A percentile compares a stretch with the other conserved stretches of the same genome.
Evolutionary conservation across 2,888 invertebrate genomes (phyloP).

Genomic region (Tyria jacobaeae): DNA sequence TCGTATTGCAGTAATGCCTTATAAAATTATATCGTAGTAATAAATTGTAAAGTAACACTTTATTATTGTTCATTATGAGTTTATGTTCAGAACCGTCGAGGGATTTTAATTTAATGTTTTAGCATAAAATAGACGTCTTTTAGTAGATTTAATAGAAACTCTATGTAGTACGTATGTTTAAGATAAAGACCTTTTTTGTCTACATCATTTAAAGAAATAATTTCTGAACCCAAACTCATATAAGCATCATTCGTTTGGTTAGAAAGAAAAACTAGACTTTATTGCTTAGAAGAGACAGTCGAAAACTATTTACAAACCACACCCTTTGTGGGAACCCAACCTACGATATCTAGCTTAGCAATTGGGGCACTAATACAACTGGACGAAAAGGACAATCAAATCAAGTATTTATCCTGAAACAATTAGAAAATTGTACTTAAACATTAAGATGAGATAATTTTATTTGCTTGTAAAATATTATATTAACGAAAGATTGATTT

Average conservation of each 20-base stretch:
- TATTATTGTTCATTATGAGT: slow-evolving; percentile 27
- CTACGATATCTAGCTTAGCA: no score
- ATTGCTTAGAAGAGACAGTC: no score
- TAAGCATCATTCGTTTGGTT: neutral
- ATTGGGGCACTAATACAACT: no score
- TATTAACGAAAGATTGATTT: no score
- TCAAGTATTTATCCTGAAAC: no score
- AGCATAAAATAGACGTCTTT: slow-evolving; percentile 8
- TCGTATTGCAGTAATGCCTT: slow-evolving; percentile 37
- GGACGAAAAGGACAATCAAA: no score
- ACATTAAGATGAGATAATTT: no score
- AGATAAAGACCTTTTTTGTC: neutral
- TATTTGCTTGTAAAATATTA: no score
- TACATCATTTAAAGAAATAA: neutral
- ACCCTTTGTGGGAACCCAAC: no score
- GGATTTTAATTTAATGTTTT: slow-evolving; percentile 16
- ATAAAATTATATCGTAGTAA: slow-evolving; percentile 38
- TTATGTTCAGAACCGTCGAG: slow-evolving; percentile 16
- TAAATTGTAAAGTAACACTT: slow-evolving; percentile 45
- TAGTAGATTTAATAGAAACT: neutral
- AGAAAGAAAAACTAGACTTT: neutral
- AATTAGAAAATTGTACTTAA: no score
- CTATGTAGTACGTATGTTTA: neutral
- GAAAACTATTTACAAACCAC: no score
- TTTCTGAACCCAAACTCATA: neutral